A percentile compares a stretch with the other conserved stretches of the same genome.
These are phyloP conservation scores for Gymnosoma rotundatum DNA, from an alignment of 2,888 invertebrate genomes.

Conservation along the genomic window DNA sequence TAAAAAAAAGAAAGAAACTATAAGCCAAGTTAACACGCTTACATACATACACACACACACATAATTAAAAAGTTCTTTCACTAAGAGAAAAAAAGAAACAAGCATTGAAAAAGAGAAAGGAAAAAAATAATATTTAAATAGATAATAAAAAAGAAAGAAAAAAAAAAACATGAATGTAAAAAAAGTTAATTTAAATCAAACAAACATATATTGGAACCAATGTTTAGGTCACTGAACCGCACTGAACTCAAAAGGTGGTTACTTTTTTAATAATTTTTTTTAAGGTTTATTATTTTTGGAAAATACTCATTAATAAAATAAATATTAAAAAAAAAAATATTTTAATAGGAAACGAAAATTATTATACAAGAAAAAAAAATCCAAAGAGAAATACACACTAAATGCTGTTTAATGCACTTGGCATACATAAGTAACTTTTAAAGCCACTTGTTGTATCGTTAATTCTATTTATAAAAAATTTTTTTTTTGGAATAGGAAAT, in stretches of 20 bases:
- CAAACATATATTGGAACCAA: constrained; percentile 52
- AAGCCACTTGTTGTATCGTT: constrained; percentile 17
- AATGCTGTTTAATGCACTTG: constrained; percentile 33
- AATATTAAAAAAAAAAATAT: constrained; percentile 38
- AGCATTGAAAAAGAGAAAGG: constrained; percentile 39
- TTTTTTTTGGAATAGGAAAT: constrained; percentile 12
- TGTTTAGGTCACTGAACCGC: constrained; percentile 66
- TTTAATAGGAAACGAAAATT: neutral
- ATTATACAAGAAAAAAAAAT: constrained; percentile 14
- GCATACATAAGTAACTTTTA: constrained; percentile 55
- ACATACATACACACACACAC: constrained; percentile 14
- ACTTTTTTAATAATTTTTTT: constrained; percentile 10
- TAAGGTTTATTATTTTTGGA: constrained; percentile 22
- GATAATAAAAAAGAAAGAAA: constrained; percentile 12
- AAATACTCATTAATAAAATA: constrained; percentile 54
- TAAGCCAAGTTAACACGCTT: neutral
- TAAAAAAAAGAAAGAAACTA: no score
- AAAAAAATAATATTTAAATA: constrained; percentile 28
- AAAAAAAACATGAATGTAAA: constrained; percentile 1
- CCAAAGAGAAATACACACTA: constrained; percentile 35
- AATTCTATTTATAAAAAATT: constrained; percentile 15
- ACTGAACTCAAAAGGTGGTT: constrained; percentile 52
- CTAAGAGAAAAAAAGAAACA: constrained; percentile 18
- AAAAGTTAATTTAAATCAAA: constrained; percentile 43
- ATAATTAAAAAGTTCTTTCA: constrained; percentile 12